phyloP scores from a whole-genome alignment of 2,113 vertebrate genomes.

The Ammodramus savannarum region DNA sequence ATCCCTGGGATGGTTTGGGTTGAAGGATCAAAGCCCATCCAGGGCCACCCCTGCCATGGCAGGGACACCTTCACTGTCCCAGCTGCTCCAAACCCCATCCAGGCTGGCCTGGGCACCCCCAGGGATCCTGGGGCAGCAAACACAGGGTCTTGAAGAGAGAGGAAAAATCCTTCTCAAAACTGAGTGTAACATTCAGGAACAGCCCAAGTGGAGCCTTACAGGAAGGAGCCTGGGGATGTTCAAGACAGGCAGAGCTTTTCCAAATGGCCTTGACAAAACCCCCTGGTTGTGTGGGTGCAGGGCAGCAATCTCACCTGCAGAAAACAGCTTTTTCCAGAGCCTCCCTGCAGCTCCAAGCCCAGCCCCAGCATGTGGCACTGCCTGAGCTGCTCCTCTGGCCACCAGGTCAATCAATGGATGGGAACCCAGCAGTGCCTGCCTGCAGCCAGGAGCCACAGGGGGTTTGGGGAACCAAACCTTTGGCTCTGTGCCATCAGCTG shows the following conservation, averaged over 20 bases:
- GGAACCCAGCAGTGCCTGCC: background rate
- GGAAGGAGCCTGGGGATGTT: background rate
- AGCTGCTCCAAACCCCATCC: fast-evolving
- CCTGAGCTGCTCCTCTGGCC: background rate
- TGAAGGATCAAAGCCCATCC: background rate
- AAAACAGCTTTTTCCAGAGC: background rate
- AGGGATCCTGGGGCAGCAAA: background rate
- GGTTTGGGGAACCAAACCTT: background rate
- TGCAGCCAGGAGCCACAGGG: background rate
- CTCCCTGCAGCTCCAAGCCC: background rate
- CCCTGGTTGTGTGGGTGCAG: background rate
- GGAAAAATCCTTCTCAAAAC: background rate
- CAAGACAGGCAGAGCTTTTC: background rate
- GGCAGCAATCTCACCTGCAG: background rate
- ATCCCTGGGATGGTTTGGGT: background rate
- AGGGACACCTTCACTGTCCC: background rate
- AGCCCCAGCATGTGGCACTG: background rate
- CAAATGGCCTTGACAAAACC: background rate
- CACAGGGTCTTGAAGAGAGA: fast-evolving
- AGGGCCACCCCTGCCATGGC: background rate
- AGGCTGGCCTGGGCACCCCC: background rate
- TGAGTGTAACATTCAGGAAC: background rate
- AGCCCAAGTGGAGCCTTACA: background rate
- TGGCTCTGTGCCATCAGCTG: background rate
- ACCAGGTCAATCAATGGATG: background rate